Evolutionary conservation across 2,113 vertebrate genomes (phyloP), one percentile per base, ranked within the genome.

Genomic region (Crotalus viridis): DNA sequence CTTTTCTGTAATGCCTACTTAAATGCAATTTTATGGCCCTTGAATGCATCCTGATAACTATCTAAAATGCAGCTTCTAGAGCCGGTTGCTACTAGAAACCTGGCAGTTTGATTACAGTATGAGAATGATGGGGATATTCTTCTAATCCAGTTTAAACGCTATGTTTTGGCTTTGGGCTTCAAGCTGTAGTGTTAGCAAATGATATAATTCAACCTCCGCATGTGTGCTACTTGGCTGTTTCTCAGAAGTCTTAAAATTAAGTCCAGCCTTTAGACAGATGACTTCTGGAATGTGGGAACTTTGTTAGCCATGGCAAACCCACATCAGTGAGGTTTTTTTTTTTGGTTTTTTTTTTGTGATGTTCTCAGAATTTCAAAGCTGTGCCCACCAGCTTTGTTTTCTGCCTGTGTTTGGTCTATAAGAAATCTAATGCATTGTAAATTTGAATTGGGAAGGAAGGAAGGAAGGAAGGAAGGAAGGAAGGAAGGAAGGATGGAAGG

Each of bases 41-140:
- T 93, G 95, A 12, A 95, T 96, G 87, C 10, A 92, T 91, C 96
- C 91, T 89, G 57, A 59, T 90, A 54, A 59, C 81, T 22, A 92
- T 94, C 89, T 94, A 59, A 46, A 89, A 22, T 92, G 92, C 26
- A 89, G 15, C 39, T 89, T 26, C 91, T 94, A 89, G 52, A 94
- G 91, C 55, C 95, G 86, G 93, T 96, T 93, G 90, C 46, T 93
- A 88, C 4, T 3, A 39, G 90, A 89, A 93, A 95, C 94, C 87
- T 54, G 92, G 21, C 92, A 88, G 43, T 85, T 64, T 4, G 89
- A 3, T 94, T 74, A 24, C 88, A 4, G 7, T 90, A 93, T 96
- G 39, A 39, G 51, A 89, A 57, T 33, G 21, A 61, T 15, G 7
- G 46, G n/a, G 5, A 61, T 89, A 48, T 91, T 93, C 39, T 89